Base-by-base conservation (phyloP, 1,140 invertebrate genomes). In the Archegozetes longisetosus region DNA sequence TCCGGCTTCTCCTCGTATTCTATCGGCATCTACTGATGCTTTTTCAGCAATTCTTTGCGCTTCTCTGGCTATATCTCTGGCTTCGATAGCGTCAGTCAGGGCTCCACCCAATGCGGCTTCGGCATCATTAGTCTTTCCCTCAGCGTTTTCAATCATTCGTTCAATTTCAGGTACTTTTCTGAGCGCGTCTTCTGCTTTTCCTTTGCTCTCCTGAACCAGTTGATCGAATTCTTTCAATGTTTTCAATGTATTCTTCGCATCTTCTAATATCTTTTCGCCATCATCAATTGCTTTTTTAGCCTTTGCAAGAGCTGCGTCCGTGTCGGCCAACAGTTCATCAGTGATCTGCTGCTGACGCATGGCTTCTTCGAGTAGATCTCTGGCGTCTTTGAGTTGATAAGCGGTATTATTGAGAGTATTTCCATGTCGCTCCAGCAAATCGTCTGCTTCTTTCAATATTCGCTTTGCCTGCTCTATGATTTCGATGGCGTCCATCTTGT, bases 171-270 rank as follows among this genome's bases (percentile, higher is more conserved):
- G 69, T 23, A 85, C 77, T 53, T 75, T 72, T 55, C 74, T 64
- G 32, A 92, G 69, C 14, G 88, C 83, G 50, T 80, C 73, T 40
- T 83, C 73, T 0, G 88, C 87, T 61, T 78, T 78, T 6, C 74
- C 72, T 50, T 83, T 82, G 59, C 84, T 90, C 49, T 82, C 80
- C 64, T 87, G 79, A 1, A 95, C 88, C 72, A 90, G 80, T 48
- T 84, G 79, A 69, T 94, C 88, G 75, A 95, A 97, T 69, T 84
- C 82, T 74, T 83, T 79, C 1, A 94, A 72, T 50, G 84, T 90
- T 60, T 84, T 77, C 54, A 88, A 80, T 3, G 89, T 95, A 53
- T 85, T 80, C 65, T 86, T 82, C 1, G 91, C 91, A 69, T 93
- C 85, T 65, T 82, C 79, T 0, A 94, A 74, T 0, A 86, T 92